A percentile compares a stretch with the other conserved stretches of the same genome.
Conservation (phyloP, 2,113 vertebrate species). For the Ahaetulla prasina region DNA sequence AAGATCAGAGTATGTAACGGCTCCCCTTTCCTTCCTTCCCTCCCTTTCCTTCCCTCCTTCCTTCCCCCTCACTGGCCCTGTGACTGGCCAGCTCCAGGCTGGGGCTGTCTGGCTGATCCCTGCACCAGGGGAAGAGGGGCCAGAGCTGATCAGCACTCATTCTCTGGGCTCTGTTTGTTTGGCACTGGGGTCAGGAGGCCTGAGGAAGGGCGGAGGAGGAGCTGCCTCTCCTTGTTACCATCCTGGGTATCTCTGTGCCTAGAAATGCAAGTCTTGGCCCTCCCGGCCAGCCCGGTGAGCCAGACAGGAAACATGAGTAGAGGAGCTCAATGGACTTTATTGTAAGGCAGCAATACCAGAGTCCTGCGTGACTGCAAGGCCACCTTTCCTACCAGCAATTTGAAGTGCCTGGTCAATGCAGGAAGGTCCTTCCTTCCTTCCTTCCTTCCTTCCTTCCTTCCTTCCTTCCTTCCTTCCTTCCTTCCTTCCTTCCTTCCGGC, state of each 20-base stretch:
- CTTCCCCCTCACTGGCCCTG: conserved; percentile 60
- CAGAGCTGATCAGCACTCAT: not conserved
- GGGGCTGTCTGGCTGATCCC: conserved; percentile 60
- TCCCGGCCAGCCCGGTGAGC: no score
- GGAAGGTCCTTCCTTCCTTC: no score
- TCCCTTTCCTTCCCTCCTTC: conserved; percentile 55
- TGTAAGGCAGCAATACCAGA: not conserved
- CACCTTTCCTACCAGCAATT: not conserved
- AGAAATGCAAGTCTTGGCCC: not conserved
- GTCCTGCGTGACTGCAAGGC: not conserved
- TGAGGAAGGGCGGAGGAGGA: not conserved
- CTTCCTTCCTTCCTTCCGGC: no score
- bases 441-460: no score
- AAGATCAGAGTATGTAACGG: conserved; percentile 90
- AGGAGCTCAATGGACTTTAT: not conserved
- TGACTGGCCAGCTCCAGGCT: conserved; percentile 61
- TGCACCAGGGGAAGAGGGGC: conserved; percentile 51
- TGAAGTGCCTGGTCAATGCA: no score
- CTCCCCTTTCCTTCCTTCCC: conserved; percentile 56
- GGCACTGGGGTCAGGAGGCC: conserved; percentile 11
- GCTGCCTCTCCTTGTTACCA: not conserved
- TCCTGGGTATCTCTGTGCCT: accelerated
- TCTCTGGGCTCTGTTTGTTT: conserved; percentile 8
- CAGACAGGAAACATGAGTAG: no score
- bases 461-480: no score